Evolutionary conservation across 2,113 vertebrate genomes (phyloP).

Genomic region (Ondatra zibethicus): DNA sequence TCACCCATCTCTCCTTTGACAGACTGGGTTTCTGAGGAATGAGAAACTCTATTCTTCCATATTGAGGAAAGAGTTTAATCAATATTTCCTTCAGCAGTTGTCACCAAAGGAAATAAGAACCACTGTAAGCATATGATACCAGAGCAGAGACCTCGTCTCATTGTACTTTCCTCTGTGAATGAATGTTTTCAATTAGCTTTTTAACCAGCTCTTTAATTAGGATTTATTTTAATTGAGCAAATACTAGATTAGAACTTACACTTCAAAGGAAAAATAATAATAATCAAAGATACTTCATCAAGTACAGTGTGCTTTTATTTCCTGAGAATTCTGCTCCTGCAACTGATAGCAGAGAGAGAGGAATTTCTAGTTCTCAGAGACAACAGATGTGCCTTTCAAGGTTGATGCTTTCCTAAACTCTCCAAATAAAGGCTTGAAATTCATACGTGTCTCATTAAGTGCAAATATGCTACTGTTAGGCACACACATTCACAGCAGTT

Average conservation of each 20-base stretch:
- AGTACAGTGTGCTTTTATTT: slow-evolving; percentile 44
- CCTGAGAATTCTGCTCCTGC: slow-evolving; percentile 37
- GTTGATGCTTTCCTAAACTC: slow-evolving; percentile 78
- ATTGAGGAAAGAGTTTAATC: neutral
- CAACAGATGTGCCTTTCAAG: slow-evolving; percentile 86
- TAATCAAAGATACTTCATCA: slow-evolving; percentile 1
- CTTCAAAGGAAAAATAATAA: neutral
- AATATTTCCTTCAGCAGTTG: slow-evolving; percentile 49
- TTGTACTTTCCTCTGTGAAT: neutral
- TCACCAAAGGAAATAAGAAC: neutral
- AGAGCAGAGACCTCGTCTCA: neutral
- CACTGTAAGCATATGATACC: slow-evolving; percentile 46
- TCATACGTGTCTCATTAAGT: slow-evolving; percentile 80
- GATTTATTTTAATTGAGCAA: slow-evolving; percentile 63
- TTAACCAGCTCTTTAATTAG: slow-evolving; percentile 58
- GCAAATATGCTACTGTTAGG: slow-evolving; percentile 76
- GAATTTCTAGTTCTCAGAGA: slow-evolving; percentile 74
- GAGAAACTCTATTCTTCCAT: neutral
- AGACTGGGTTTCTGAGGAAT: neutral
- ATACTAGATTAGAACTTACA: slow-evolving; percentile 70
- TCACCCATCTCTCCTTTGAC: slow-evolving; percentile 29
- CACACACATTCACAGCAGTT: slow-evolving; percentile 67
- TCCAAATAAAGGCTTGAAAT: slow-evolving; percentile 76
- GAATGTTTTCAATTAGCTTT: slow-evolving; percentile 58
- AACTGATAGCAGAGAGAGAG: slow-evolving; percentile 66